Evolutionary conservation across 2,113 vertebrate genomes (phyloP).

Genomic region (Pitta sordida): DNA sequence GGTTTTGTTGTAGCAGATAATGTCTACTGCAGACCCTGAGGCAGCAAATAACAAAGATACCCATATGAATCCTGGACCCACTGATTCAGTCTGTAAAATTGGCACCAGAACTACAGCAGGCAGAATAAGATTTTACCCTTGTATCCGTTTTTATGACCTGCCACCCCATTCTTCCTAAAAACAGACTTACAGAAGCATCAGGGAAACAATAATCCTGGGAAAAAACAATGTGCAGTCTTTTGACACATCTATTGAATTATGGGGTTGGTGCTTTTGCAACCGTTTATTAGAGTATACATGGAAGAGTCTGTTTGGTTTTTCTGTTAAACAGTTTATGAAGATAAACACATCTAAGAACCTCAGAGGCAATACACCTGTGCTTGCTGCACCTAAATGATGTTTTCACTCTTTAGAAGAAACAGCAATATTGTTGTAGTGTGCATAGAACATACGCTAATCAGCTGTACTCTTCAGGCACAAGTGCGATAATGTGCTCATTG

Average conservation of each 20-base stretch:
- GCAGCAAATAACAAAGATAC: not conserved
- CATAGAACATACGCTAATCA: slow-evolving; percentile 86
- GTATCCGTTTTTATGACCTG: not conserved
- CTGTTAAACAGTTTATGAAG: slow-evolving; percentile 42
- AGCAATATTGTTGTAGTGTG: slow-evolving; percentile 71
- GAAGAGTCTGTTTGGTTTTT: not conserved
- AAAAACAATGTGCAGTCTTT: not conserved
- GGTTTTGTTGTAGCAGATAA: not conserved
- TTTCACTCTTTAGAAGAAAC: slow-evolving; percentile 77
- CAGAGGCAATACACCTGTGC: slow-evolving; percentile 68
- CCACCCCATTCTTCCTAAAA: not conserved
- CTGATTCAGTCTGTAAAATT: not conserved
- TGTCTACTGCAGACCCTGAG: not conserved
- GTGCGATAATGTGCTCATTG: slow-evolving; percentile 87
- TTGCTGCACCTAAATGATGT: slow-evolving; percentile 60
- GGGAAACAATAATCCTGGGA: not conserved
- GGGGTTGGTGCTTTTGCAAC: not conserved
- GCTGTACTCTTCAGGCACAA: slow-evolving; percentile 81
- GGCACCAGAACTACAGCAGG: not conserved
- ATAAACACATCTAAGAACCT: slow-evolving; percentile 57
- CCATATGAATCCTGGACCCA: not conserved
- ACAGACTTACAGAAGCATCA: not conserved
- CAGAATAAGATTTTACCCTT: not conserved
- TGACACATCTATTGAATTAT: not conserved
- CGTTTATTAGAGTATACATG: not conserved